phyloP scores from a whole-genome alignment of 2,797 vertebrate genomes.

The Anguilla megastoma region DNA sequence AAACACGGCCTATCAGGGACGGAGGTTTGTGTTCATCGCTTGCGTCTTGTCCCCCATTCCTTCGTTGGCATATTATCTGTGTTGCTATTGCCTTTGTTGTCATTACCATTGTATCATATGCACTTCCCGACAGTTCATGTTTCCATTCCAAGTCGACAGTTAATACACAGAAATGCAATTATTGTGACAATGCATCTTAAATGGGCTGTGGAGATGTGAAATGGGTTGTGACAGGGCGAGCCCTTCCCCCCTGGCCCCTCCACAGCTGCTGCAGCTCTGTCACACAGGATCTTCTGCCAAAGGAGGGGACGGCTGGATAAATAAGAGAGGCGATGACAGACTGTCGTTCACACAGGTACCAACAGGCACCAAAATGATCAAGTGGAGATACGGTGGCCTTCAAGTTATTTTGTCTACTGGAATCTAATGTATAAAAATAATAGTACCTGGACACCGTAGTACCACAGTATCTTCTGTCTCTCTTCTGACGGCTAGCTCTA shows the following conservation, averaged over 20 bases:
- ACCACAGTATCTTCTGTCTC: not conserved
- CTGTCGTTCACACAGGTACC: constrained; percentile 15
- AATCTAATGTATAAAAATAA: not conserved
- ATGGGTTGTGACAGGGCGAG: constrained; percentile 64
- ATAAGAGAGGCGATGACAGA: not conserved
- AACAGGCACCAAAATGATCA: constrained; percentile 49
- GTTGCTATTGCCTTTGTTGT: constrained; percentile 67
- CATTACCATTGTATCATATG: constrained; percentile 66
- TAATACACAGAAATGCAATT: constrained; percentile 75
- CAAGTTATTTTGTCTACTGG: constrained; percentile 44
- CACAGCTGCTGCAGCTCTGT: not conserved
- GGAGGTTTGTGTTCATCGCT: constrained; percentile 56
- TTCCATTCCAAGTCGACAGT: constrained; percentile 72
- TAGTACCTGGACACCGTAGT: not conserved
- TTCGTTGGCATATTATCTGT: constrained; percentile 71
- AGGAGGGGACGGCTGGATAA: not conserved
- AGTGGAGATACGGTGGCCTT: constrained; percentile 51
- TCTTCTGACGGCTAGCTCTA: constrained; percentile 53
- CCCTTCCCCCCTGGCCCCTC: constrained; percentile 47
- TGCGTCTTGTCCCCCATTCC: constrained; percentile 62
- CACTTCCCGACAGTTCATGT: constrained; percentile 68
- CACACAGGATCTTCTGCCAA: not conserved
- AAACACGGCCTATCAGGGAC: not conserved
- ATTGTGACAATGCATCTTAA: constrained; percentile 69
- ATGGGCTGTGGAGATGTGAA: constrained; percentile 56